Base-by-base conservation (phyloP, 2,888 invertebrate genomes). In the Lepidochitona cinerea region DNA sequence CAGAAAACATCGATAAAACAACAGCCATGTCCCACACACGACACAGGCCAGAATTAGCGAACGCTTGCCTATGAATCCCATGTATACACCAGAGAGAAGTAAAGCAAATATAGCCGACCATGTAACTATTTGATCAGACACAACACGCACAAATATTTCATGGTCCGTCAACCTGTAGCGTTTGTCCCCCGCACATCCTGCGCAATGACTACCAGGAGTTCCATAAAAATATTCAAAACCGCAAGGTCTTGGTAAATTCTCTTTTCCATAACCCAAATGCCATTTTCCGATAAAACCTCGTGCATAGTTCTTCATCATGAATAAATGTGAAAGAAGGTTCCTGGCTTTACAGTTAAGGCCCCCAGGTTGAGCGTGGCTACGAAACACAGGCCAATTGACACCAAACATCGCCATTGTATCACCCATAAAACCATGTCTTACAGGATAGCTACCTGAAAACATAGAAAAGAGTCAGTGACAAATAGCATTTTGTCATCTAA, bases 171-270 rank as follows among this genome's bases (percentile, higher is more conserved):
- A 59, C 33, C 37, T 41, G 37, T 72, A 53, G 18, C 52, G 36
- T 14, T 14, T 14, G 32, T 75, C 67, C 32, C 67, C 70, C 32
- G 65, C 53, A 49, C 77, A 77, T 32, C 64, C 59, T 18, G 74
- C 33, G 65, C 69, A 64, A 29, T 77, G 75, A 2, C 71, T 53
- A 26, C 59, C 68, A 12, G 70, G 54, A 26, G 69, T 77, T 0
- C 77, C 77, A 68, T 70, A 77, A 70, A 77, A 77, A 37, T 68
- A 70, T 7, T 52, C 49, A 68, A 77, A 77, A 9, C 75, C 77
- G 37, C n/a, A 67, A n/a, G 35, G 26, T 23, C 68, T 71, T 49
- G 77, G 77, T 12, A 77, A 37, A 4, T 70, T 23, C 35, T 69
- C 37, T 26, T 65, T 70, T 3, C 77, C 66, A 2, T 18, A 6